Base-by-base conservation (phyloP, 2,797 vertebrate genomes). In the Triplophysa bombifrons region DNA sequence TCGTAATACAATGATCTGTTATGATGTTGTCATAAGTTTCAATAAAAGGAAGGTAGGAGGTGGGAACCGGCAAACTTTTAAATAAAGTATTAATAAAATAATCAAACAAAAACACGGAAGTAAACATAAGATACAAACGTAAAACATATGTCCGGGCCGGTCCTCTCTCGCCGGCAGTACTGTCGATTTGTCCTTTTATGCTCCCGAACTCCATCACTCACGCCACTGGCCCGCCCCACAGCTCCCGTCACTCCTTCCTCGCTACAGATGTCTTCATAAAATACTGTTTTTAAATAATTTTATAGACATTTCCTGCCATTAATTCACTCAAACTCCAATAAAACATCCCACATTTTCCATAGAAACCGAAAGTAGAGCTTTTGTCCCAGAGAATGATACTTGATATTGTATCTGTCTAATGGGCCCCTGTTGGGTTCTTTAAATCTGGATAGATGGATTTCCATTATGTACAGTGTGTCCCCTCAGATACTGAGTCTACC, bases 381-480 rank as follows among this genome's bases (percentile, higher is more conserved):
- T 50, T 76, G 64, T 76, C 38, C 12, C 34, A 56, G 51, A 51
- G 66, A 70, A 9, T 64, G 56, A 78, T 64, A 44, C 46, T 63
- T 38, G 50, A 64, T 50, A 77, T 69, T 69, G 17, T 77, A 65
- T 78, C 56, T 63, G 44, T 78, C 46, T 77, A 70, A 69, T 25
- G 30, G 66, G 66, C 67, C 69, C 67, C 67, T 78, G 67, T 63
- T 63, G 75, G 44, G 50, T 46, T 50, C 8, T 61, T 69, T 77
- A 61, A 44, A 70, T 51, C 66, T 25, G 56, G 58, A 64, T 71
- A n/a, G 64, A 71, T 63, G 53, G 41, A 68, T n/a, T 71, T 71
- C 56, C 56, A 58, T 77, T 77, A 68, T 61, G 25, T 70, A 63
- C 58, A 6, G 22, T 14, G 14, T 19, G 2, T 20, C 27, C 56